Evolutionary conservation across 2,888 invertebrate species (phyloP), one percentile per base, ranked within the genome.

Genomic region (Pyrrhosoma nymphula): DNA sequence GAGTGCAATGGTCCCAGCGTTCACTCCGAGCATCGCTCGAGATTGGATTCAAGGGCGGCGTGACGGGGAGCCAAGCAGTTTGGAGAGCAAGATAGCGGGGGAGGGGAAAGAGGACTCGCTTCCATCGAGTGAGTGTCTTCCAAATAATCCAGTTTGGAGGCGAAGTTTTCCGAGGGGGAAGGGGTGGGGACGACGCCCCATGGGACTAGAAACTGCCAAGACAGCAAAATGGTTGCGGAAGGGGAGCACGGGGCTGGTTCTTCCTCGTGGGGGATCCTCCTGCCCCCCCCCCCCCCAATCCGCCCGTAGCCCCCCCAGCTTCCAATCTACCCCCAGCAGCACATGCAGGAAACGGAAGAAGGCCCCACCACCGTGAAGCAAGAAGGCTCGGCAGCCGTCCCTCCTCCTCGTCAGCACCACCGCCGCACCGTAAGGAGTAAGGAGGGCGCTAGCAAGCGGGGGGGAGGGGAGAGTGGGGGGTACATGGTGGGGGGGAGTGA

Each of bases 51-150:
- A 69, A 23, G 23, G 12, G 69, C 26, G 69, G 23, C 4, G 69
- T n/a, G 69, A 4, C n/a, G n/a, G n/a, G 26, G 26, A 10, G 8
- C 23, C 26, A 30, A 82, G 35, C 35, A 35, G 16, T 82, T 82
- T 30, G 14, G 82, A 82, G 35, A 14, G 82, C 35, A 16, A 16
- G 60, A n/a, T n/a, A n/a, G n/a, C n/a, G n/a, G n/a, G n/a, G n/a
- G n/a, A n/a, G n/a, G n/a, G n/a, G n/a, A n/a, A n/a, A n/a, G n/a
- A n/a, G 20, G n/a, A 0, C 26, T 2, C 69, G 26, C 82, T 82
- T 35, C 30, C n/a, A 82, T 82, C 82, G 82, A 35, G 35, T 82
- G 82, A 82, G 82, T 30, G 82, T 82, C 82, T 82, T 35, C 82
- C 35, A 82, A 82, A 82, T 82, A 35, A 82, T 82, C 16, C 82